phyloP scores from a whole-genome alignment of 2,113 vertebrate genomes.

The Cyrtonyx montezumae region DNA sequence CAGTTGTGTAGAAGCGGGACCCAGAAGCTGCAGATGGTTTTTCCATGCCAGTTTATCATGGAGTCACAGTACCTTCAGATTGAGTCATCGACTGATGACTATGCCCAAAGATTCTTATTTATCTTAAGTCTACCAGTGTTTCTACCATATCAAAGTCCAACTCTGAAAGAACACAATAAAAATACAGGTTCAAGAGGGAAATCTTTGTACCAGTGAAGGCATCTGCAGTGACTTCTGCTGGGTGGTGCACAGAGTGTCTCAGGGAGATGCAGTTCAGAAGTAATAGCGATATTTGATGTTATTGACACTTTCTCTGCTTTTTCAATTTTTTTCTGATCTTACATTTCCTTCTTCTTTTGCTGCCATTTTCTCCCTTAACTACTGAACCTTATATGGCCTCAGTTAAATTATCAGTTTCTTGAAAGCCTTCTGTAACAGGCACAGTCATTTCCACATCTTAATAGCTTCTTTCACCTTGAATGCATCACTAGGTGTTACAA shows the following conservation, averaged over 20 bases:
- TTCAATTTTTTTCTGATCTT: not conserved
- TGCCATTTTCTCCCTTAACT: not conserved
- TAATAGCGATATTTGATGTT: not conserved
- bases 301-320: not conserved
- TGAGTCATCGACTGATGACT: not conserved
- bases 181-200: not conserved
- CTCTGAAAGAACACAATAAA: not conserved
- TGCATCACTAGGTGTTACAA: rapidly evolving
- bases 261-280: not conserved
- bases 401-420: not conserved
- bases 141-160: not conserved
- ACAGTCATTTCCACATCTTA: not conserved
- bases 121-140: not conserved
- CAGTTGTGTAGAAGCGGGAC: not conserved
- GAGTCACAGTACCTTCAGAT: not conserved
- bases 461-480: not conserved
- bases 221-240: not conserved
- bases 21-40: not conserved
- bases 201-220: not conserved
- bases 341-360: not conserved
- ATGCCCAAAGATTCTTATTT: not conserved
- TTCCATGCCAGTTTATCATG: not conserved
- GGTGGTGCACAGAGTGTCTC: not conserved
- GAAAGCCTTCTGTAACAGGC: not conserved
- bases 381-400: not conserved